phyloP scores from a whole-genome alignment of 2,888 invertebrate genomes.

The Trisateles emortualis region DNA sequence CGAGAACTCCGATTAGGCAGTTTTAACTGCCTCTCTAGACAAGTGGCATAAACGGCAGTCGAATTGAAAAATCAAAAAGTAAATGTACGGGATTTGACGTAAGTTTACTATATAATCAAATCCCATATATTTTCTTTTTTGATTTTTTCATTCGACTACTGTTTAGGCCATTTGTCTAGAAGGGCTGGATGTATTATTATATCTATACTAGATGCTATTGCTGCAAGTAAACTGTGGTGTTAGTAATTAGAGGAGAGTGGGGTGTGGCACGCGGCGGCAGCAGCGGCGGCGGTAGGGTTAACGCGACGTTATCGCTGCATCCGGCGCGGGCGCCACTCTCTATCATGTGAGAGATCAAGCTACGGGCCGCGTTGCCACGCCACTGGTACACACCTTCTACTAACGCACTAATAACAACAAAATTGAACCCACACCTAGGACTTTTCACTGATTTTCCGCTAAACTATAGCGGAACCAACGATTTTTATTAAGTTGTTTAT shows the following conservation, averaged over 20 bases:
- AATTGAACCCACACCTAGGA: constrained; percentile 11
- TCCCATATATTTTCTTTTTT: too few relatives aligned
- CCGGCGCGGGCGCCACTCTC: constrained; percentile 61
- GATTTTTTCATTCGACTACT: too few relatives aligned
- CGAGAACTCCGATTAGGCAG: too few relatives aligned
- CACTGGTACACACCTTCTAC: constrained; percentile 22
- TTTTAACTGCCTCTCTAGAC: too few relatives aligned
- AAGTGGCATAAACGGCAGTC: too few relatives aligned
- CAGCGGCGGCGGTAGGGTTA: constrained; percentile 45
- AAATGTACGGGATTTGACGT: too few relatives aligned
- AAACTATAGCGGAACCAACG: too few relatives aligned
- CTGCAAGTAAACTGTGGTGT: constrained; percentile 36
- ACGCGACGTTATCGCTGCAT: constrained; percentile 71
- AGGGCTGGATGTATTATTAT: background rate
- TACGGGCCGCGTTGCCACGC: constrained; percentile 40
- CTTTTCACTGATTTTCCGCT: constrained; percentile 8
- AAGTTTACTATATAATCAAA: too few relatives aligned
- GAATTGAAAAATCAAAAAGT: too few relatives aligned
- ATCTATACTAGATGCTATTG: background rate
- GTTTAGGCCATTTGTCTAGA: too few relatives aligned
- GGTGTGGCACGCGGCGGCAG: constrained; percentile 44
- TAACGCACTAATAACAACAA: constrained; percentile 38
- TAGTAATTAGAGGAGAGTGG: constrained; percentile 76
- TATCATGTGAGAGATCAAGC: constrained; percentile 81
- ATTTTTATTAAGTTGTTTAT: too few relatives aligned